Evolutionary conservation across 1,140 invertebrate species (phyloP), one percentile per base, ranked within the genome.

Genomic region (Cotesia vestalis): DNA sequence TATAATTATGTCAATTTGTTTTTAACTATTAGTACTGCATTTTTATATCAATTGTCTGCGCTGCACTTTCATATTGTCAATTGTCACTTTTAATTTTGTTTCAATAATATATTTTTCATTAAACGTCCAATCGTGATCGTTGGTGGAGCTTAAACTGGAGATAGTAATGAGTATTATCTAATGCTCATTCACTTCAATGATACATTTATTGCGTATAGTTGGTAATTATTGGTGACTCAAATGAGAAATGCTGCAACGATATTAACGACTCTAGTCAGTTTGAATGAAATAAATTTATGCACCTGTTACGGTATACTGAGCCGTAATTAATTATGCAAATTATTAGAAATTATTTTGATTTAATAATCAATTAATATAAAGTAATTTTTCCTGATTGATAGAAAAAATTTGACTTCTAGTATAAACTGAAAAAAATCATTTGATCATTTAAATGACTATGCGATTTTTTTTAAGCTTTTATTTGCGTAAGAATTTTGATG

Each of bases 141-240:
- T 46, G 38, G 9, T 40, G 27, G 27, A 27, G 27, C 3, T 27
- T 27, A 61, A 6, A 27, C 4, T 35, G 60, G 14, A 17, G 4
- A 61, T 11, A 36, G 12, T 36, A 36, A 27, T 27, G 27, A 27
- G 17, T 34, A 12, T 12, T 34, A 36, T 61, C 11, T n/a, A 69
- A 61, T 69, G 59, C 59, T 57, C 61, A 69, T 57, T 60, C 68
- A 57, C 68, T 61, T 69, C 68, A 59, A 8, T 69, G 20, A 46
- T 20, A 36, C n/a, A 8, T 60, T 59, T 60, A 60, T 62, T 27
- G 27, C 27, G 27, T 59, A 69, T 46, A 9, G 40, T 60, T 34
- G 62, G 74, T 76, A 72, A 76, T 76, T 63, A 67, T 17, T 67
- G 69, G 51, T 71, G 75, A 76, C 75, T 60, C 74, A 74, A 76